A percentile compares a stretch with the other conserved stretches of the same genome.
Evolutionary conservation across 2,113 vertebrate species (phyloP).

Genomic region (Mus musculus): GRCm39 chr1:55629501-55630000

Average conservation of each 20-base stretch:
- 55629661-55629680: constrained; percentile 9
- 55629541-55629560: constrained; percentile 53
- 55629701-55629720: neutral
- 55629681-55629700: neutral
- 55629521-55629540: constrained; percentile 49
- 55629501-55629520: constrained; percentile 28
- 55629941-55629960: neutral
- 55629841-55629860: neutral
- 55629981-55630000: neutral
- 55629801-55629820: neutral
- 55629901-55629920: constrained; percentile 16
- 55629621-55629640: constrained; percentile 18
- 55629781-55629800: neutral
- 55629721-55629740: neutral
- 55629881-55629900: neutral
- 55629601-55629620: constrained; percentile 10
- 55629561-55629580: neutral
- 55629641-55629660: neutral
- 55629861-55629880: neutral
- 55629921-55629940: neutral
- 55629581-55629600: constrained; percentile 9
- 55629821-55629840: neutral
- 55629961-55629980: neutral
- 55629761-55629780: neutral
- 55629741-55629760: neutral